These are phyloP conservation scores for Loriculus beryllinus DNA, from an alignment of 2,797 vertebrate species.

Conservation along the genomic window DNA sequence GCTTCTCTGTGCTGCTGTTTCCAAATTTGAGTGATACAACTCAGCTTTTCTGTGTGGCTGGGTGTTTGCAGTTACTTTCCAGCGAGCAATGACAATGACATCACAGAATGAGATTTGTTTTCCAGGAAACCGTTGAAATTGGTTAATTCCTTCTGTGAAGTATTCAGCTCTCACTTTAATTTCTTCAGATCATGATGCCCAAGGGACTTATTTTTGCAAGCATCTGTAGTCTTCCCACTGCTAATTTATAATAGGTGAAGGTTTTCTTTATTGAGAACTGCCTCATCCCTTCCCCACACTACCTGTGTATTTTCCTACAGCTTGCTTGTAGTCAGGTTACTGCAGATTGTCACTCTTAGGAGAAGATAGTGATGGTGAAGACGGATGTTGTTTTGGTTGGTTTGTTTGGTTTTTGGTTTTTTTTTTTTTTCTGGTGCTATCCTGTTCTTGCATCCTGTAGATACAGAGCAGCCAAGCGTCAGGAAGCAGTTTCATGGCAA, in stretches of 20 bases:
- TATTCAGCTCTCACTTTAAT: neutral
- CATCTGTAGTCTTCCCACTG: neutral
- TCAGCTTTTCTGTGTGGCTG: neutral
- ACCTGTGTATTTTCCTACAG: neutral
- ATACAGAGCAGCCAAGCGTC: neutral
- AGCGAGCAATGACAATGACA: neutral
- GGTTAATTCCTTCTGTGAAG: neutral
- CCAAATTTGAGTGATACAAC: neutral
- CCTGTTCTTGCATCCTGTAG: constrained; percentile 33
- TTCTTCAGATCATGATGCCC: neutral
- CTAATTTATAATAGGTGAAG: neutral
- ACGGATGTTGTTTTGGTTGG: neutral
- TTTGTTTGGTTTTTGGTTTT: neutral
- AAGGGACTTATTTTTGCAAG: neutral
- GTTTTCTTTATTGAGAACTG: neutral
- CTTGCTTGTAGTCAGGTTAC: neutral
- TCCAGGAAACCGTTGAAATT: neutral
- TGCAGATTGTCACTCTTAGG: neutral
- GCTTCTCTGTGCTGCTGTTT: neutral
- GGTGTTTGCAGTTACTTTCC: neutral
- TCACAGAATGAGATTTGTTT: neutral
- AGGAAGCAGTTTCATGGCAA: constrained; percentile 50
- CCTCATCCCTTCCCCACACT: neutral
- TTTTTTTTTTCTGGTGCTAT: neutral
- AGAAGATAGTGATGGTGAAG: neutral